Evolutionary conservation across 2,797 vertebrate genomes (phyloP), one percentile per base, ranked within the genome.

Genomic region (Sebastes reedi): DNA sequence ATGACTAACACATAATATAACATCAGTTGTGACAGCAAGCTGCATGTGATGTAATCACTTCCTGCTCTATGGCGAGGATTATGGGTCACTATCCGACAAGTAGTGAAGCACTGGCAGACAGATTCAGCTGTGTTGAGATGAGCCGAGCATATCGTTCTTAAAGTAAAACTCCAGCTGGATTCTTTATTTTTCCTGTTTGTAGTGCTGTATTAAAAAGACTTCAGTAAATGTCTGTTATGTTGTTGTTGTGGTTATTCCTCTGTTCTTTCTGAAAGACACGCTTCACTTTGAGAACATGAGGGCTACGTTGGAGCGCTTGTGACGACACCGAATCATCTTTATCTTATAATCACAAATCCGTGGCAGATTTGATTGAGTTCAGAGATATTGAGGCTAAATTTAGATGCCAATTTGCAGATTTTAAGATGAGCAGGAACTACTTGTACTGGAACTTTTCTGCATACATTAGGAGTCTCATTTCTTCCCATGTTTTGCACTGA

Each of bases 1-100:
- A 20, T 14, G 61, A 30, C 13, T 25, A 70, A 58, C 6, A 60
- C 25, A 42, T 67, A 55, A 69, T 61, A 52, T 29, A 64, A 42
- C 39, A 71, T 72, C 60, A 39, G 67, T 64, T 83, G 65, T 68
- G 66, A 84, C 81, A 71, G 66, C n/a, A 60, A 42, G 62, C 50
- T 71, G 36, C 20, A 64, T 70, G 67, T 80, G 87, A 87, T 83
- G 58, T 82, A 83, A 88, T 85, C 12, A 73, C 50, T 78, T 79
- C 75, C 76, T 77, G 67, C 62, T 82, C 36, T 55, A 14, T 50
- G 55, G 22, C 2, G 5, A 39, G 68, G 82, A 88, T 86, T 86
- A 86, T 72, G 42, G 69, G 58, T 80, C 78, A 72, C 29, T 75
- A 29, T 56, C 70, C 3, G 72, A 72, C 72, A 75, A 68, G 66